phyloP scores from a whole-genome alignment of 2,113 vertebrate species.

The Cottus gobio region DNA sequence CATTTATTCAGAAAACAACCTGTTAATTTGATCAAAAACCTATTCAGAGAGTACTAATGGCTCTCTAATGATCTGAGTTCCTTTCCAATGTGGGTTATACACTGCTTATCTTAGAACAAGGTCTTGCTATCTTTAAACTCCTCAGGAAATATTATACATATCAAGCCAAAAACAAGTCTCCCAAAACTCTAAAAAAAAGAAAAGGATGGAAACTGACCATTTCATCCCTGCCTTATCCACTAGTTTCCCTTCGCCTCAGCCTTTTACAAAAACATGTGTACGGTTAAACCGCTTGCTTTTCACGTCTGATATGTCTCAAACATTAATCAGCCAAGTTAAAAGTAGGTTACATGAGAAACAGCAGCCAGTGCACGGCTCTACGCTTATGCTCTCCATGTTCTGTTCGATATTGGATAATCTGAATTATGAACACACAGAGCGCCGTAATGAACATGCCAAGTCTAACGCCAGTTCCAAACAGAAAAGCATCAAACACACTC shows the following conservation, averaged over 20 bases:
- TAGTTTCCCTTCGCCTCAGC: constrained; percentile 18
- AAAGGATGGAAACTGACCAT: background rate
- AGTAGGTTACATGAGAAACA: constrained; percentile 64
- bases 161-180: background rate
- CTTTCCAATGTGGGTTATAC: constrained; percentile 31
- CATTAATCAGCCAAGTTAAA: constrained; percentile 53
- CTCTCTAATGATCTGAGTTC: constrained; percentile 19
- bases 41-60: background rate
- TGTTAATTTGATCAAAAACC: background rate
- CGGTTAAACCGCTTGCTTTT: constrained; percentile 32
- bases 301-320: constrained; percentile 39
- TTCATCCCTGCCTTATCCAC: constrained; percentile 8
- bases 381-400: constrained; percentile 28
- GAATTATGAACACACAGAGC: constrained; percentile 63
- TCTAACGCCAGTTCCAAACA: constrained; percentile 62
- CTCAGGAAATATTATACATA: background rate
- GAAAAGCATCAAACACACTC: constrained; percentile 75
- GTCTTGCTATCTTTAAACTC: constrained; percentile 32
- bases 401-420: constrained; percentile 52
- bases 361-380: constrained; percentile 15
- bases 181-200: background rate
- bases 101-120: constrained; percentile 27
- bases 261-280: background rate
- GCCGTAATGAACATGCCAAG: constrained; percentile 64
- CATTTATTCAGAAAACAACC: constrained; percentile 1